Evolutionary conservation across 2,113 vertebrate genomes (phyloP), one percentile per base, ranked within the genome.

Genomic region (human): DNA sequence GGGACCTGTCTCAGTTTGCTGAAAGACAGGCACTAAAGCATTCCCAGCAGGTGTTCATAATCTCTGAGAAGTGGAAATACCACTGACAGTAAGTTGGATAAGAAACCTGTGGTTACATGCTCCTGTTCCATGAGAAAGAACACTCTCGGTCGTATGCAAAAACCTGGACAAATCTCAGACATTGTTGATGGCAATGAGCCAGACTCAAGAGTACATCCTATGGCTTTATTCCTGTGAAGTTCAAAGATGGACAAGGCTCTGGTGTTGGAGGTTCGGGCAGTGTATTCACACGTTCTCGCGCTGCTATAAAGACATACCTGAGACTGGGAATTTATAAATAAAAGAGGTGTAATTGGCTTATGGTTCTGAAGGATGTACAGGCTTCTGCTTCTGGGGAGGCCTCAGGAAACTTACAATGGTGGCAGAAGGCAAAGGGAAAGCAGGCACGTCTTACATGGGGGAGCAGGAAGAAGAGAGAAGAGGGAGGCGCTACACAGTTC

Each of bases 401-500:
- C 27, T 64, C 61, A 6, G 61, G 61, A 32, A 64, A 14, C 61
- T 32, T 64, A 30, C 0, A 30, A 1, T 64, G 12, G 1, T 32
- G 27, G 61, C 61, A 64, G 61, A 32, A 32, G 61, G 61, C 27
- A 30, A 30, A 64, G 27, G 61, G 61, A 64, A 64, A 30, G 61
- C 27, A 32, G 61, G 30, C 61, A 32, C 1, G 5, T 64, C 30
- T 30, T 14, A 64, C 12, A 6, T 6, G 12, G 61, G 61, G 27
- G 61, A 64, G 27, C 61, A 64, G 61, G 61, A 64, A 3, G 61
- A 30, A 64, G 61, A 64, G 12, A 61, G 59, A 32, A 64, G 12
- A 5, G 61, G 5, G 2, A 64, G 12, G 12, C 0, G 12, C 27
- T 14, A 30, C 61, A 14, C 27, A 3, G 27, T 64, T 32, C 2